A percentile compares a stretch with the other conserved stretches of the same genome.
Conservation (phyloP, 2,797 vertebrate species). For the Platyrinchus mystaceus region DNA sequence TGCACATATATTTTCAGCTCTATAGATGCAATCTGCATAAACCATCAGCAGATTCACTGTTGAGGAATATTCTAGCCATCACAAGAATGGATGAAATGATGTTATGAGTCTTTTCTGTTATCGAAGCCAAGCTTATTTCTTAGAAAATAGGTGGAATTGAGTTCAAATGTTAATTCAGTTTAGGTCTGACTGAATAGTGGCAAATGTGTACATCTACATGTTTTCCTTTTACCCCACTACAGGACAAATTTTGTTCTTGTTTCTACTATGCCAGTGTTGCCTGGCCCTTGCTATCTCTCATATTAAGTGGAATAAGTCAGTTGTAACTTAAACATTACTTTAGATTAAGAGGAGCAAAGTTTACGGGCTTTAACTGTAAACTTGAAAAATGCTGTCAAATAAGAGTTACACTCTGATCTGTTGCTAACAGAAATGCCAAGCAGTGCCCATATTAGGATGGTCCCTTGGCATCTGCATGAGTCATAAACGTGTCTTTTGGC, state of each 20-base stretch:
- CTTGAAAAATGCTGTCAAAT: constrained; percentile 13
- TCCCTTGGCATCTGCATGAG: constrained; percentile 56
- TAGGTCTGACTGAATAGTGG: background rate
- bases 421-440: constrained; percentile 37
- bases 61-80: background rate
- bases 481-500: constrained; percentile 63
- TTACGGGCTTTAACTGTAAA: background rate
- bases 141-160: background rate
- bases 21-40: background rate
- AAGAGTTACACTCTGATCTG: background rate
- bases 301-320: background rate
- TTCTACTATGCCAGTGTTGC: background rate
- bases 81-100: background rate
- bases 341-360: background rate
- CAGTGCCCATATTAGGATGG: constrained; percentile 37
- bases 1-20: background rate
- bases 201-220: background rate
- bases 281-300: background rate
- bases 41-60: background rate
- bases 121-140: background rate
- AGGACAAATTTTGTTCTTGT: background rate
- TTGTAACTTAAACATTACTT: background rate
- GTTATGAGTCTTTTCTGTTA: background rate
- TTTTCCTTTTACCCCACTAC: background rate
- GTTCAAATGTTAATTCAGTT: background rate